Evolutionary conservation across 2,113 vertebrate species (phyloP), one percentile per base, ranked within the genome.

Genomic region (Clarias gariepinus): DNA sequence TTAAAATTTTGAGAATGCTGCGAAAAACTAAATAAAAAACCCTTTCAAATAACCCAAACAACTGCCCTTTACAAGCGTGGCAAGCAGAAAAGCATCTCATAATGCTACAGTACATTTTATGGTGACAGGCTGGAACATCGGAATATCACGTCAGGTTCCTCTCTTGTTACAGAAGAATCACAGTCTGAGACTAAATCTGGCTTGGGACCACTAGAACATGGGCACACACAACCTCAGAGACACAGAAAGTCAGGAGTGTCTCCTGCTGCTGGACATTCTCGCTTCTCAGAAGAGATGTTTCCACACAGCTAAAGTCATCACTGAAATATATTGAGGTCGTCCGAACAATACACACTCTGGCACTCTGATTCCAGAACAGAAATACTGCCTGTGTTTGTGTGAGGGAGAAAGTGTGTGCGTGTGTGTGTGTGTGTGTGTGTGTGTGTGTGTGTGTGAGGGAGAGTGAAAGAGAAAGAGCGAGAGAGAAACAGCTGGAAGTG

Each of bases 261-360:
- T 73, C 74, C 7, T 30, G 28, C 30, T 13, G 78, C 19, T 28
- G 33, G 33, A 58, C 18, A 1, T 60, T 68, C n/a, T 81, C 1
- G 58, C 28, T 66, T 73, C 82, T 88, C 73, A 60, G 21, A 58
- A 79, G 61, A 82, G 30, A 71, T 87, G 81, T 85, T 85, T 86
- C 82, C 55, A 88, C 52, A 73, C 61, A 89, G 64, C 88, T 81
- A 47, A 90, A 73, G 87, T 58, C n/a, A 89, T 84, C 82, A 79
- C 85, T 88, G 89, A 66, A 84, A 90, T 69, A 79, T 69, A 82
- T 57, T 69, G 86, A 28, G 71, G 84, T 69, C 78, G 81, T 85
- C 63, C 88, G 85, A 89, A n/a, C 86, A 92, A 91, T 92, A 91
- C 90, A 88, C 90, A 69, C 76, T 83, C 63, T 69, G 84, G 76